Base-by-base conservation (phyloP, 2,797 vertebrate genomes). In the Myoxocephalus aenaeus region DNA sequence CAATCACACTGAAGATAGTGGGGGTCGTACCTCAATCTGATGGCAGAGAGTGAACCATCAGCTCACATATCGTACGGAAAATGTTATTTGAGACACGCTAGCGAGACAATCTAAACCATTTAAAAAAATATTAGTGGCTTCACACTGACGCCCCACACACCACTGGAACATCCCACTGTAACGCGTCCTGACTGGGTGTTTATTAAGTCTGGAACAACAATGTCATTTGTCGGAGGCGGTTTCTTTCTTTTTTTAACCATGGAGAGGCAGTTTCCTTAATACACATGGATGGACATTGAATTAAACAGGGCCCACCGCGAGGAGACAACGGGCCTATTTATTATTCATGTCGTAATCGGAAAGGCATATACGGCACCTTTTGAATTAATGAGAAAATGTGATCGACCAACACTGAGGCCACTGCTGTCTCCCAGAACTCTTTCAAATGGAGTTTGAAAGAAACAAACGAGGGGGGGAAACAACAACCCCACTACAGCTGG, bases 301-400 rank as follows among this genome's bases (percentile, higher is more conserved):
- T 94, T 90, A 92, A 95, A 92, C 59, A 74, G 71, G 67, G 70
- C 70, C 78, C 75, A 70, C 82, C 81, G 67, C 77, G 70, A 75
- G 82, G 79, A 90, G 73, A 86, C 82, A 81, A 77, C 85, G 75
- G 88, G 53, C 80, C 72, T 86, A 87, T 94, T 95, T 92, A 93
- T 94, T 93, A 95, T 95, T 95, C 93, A 93, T 92, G 88, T 68
- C 42, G 51, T 93, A 93, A 95, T 95, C 90, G 61, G 83, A 92
- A 92, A 93, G 83, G 88, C 87, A 91, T 93, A 92, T 87, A 86
- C 51, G 48, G 80, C 51, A 70, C 76, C 86, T 91, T 90, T 90
- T 89, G 90, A 91, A 93, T 94, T 89, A 94, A 96, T 92, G 90
- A 93, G 86, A 92, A 94, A 93, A 93, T 90, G 87, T 90, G 92